Evolutionary conservation across 2,113 vertebrate genomes (phyloP).

Genomic region (Corythoichthys intestinalis): DNA sequence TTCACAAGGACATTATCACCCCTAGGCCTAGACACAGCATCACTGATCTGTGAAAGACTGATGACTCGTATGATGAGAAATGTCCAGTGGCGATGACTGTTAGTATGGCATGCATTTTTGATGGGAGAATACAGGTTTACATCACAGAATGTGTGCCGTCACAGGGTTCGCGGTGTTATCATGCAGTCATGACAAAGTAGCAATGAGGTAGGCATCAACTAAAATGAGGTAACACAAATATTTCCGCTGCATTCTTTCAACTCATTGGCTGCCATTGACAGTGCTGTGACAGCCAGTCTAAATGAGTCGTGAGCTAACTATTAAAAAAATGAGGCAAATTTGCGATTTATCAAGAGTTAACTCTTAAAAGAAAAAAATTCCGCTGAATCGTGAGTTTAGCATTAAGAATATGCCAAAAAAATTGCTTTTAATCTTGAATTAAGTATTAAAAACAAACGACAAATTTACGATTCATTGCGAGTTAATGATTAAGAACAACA

Average conservation of each 20-base stretch:
- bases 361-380: too few species aligned
- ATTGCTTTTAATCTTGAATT: too few species aligned
- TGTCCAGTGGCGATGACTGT: not conserved
- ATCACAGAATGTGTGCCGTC: constrained; percentile 1
- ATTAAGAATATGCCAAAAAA: too few species aligned
- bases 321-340: too few species aligned
- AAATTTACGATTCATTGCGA: too few species aligned
- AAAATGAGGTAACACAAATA: constrained; percentile 8
- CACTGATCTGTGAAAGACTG: not conserved
- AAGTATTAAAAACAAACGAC: too few species aligned
- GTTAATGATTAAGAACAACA: too few species aligned
- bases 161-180: constrained; percentile 31
- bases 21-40: not conserved
- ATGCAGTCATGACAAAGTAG: constrained; percentile 23
- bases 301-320: too few species aligned
- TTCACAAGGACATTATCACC: not conserved
- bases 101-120: not conserved
- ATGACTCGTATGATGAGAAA: not conserved
- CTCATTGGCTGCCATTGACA: too few species aligned
- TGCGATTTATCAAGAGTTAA: too few species aligned
- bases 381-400: too few species aligned
- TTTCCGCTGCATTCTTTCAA: not conserved
- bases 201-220: constrained; percentile 29
- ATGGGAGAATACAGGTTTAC: not conserved
- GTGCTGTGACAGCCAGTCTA: too few species aligned